Evolutionary conservation across 2,797 vertebrate genomes (phyloP), one percentile per base, ranked within the genome.

Genomic region (Oreonectes daqikongensis): DNA sequence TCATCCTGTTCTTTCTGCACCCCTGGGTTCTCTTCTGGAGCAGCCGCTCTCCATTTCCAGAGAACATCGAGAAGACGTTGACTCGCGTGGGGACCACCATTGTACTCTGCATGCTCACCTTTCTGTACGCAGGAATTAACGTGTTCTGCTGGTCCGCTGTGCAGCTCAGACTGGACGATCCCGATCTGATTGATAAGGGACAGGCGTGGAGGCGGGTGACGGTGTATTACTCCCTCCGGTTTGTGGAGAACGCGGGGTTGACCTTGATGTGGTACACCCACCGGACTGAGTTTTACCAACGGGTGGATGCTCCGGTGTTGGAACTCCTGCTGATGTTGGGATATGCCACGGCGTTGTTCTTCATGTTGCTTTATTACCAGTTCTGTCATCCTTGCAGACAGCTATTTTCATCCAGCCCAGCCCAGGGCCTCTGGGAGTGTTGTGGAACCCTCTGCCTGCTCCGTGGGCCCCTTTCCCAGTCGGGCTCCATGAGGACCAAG

Each of bases 61-160:
- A 98, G 89, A 97, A 97, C 79, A 96, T 98, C 40, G 97, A 99
- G 82, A 99, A 99, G 85, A 96, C 96, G 0, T 82, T 99, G 87
- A 95, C 91, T 61, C 90, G 94, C 30, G 90, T 98, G 4, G 97
- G 98, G 22, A 99, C 97, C 52, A 94, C 95, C 82, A 94, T 97
- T 0, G 96, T 95, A 53, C 91, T 99, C 14, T 95, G 95, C 87
- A 90, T 97, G 82, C 94, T 99, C 77, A 99, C 98, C 1, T 95
- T 98, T 69, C 93, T 99, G 18, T 99, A 98, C 5, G 95, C 96
- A 0, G 96, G 96, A 75, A 97, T 99, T 89, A 99, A 98, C 84
- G 95, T 98, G 94, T 99, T 99, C 92, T 99, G 98, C 91, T 99
- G 97, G 98, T 99, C 97, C 0, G 98, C 95, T 0, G 96, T 95